Evolutionary conservation across 2,888 invertebrate genomes (phyloP).

Genomic region (Cataglyphis livida): DNA sequence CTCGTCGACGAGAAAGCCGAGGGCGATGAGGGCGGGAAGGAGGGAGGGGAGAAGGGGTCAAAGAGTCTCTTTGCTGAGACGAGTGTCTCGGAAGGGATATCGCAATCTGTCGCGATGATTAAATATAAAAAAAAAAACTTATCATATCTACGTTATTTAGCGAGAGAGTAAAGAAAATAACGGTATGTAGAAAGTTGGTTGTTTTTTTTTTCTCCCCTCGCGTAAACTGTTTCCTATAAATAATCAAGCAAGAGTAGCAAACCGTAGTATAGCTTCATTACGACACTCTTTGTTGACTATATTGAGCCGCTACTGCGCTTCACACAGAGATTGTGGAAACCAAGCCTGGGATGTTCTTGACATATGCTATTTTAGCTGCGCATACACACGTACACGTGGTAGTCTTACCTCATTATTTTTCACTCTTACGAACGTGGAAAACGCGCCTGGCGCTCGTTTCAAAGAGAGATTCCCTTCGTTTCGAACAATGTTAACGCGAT

Average conservation of each 20-base stretch:
- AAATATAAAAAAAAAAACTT: constrained; percentile 50
- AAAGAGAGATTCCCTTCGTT: constrained; percentile 14
- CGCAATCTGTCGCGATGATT: constrained; percentile 61
- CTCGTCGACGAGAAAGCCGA: constrained; percentile 62
- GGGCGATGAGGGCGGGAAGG: not conserved
- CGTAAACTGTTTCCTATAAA: constrained; percentile 43
- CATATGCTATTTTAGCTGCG: constrained; percentile 43
- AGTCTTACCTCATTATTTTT: constrained; percentile 45
- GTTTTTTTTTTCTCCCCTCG: constrained; percentile 21
- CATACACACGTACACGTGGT: not conserved
- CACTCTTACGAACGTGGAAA: constrained; percentile 24
- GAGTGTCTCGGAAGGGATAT: constrained; percentile 61
- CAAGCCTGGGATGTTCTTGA: constrained; percentile 43
- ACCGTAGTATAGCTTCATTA: constrained; percentile 26
- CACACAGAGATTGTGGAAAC: constrained; percentile 35
- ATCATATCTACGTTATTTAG: not conserved
- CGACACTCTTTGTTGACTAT: constrained; percentile 48
- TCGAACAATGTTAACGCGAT: not conserved
- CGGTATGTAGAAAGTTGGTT: constrained; percentile 3
- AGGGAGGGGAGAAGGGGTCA: constrained; percentile 36
- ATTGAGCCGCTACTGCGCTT: constrained; percentile 39
- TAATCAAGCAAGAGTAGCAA: constrained; percentile 43
- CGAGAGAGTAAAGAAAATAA: constrained; percentile 15
- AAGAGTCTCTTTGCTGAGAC: constrained; percentile 54
- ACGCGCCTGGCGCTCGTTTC: not conserved